Evolutionary conservation across 2,888 invertebrate species (phyloP).

Genomic region (Sceliomorpha sp.): DNA sequence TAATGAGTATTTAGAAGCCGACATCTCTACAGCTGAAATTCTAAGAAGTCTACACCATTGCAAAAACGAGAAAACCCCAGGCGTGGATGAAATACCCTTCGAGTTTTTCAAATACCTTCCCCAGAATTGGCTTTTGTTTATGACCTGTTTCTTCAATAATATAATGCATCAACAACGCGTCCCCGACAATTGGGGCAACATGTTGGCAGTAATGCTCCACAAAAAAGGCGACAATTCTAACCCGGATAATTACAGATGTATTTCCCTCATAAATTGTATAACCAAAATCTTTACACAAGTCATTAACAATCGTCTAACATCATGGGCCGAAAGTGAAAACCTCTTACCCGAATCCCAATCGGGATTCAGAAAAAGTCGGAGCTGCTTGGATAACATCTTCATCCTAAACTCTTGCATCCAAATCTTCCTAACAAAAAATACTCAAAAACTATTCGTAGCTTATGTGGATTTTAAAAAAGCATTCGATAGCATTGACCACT

Average conservation of each 20-base stretch:
- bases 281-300: slow-evolving; percentile 12
- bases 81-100: not conserved
- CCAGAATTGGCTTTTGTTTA: slow-evolving; percentile 6
- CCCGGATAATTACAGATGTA: slow-evolving; percentile 7
- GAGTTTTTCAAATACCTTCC: slow-evolving; percentile 5
- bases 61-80: slow-evolving; percentile 12
- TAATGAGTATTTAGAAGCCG: no score
- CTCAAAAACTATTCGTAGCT: no score
- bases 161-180: slow-evolving; percentile 1
- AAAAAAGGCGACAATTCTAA: not conserved
- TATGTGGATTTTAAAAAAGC: not conserved
- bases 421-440: no score
- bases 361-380: slow-evolving; percentile 3
- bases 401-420: not conserved
- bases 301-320: not conserved
- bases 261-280: slow-evolving; percentile 10
- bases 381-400: slow-evolving; percentile 8
- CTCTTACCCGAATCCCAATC: slow-evolving; percentile 10
- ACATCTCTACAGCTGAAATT: slow-evolving; percentile 1
- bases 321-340: not conserved
- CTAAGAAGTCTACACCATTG: not conserved
- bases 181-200: slow-evolving; percentile 12
- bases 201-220: not conserved
- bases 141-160: slow-evolving; percentile 9
- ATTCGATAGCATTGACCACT: no score